phyloP scores from a whole-genome alignment of 1,140 invertebrate genomes.

The Lethocerus indicus region DNA sequence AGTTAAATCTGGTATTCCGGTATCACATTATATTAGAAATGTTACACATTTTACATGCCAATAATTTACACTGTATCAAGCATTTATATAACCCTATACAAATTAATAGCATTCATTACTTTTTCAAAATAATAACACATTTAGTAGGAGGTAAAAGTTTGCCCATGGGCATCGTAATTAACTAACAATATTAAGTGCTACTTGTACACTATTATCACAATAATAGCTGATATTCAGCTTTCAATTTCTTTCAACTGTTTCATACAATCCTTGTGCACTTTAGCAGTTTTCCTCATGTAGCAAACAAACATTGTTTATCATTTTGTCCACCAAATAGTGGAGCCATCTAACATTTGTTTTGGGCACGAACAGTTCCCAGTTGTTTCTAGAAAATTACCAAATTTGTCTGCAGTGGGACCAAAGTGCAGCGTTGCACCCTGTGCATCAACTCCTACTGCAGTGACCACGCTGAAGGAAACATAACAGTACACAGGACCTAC shows the following conservation, averaged over 20 bases:
- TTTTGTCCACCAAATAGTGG: slow-evolving; percentile 65
- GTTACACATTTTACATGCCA: too few relatives aligned
- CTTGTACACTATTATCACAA: background rate
- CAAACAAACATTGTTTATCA: slow-evolving; percentile 2
- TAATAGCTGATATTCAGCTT: background rate
- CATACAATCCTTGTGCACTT: slow-evolving; percentile 4
- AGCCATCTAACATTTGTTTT: slow-evolving; percentile 81
- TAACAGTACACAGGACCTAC: slow-evolving; percentile 10
- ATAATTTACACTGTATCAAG: too few relatives aligned
- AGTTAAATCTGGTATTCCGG: too few relatives aligned
- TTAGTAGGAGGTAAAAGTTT: too few relatives aligned
- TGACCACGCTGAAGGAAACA: slow-evolving; percentile 18
- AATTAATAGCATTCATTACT: too few relatives aligned
- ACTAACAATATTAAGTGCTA: background rate
- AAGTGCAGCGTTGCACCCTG: slow-evolving; percentile 27
- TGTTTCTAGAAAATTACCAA: too few relatives aligned
- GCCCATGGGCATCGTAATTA: too few relatives aligned
- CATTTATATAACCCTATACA: too few relatives aligned
- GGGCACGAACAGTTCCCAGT: slow-evolving; percentile 65
- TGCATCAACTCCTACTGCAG: slow-evolving; percentile 39
- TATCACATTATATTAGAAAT: too few relatives aligned
- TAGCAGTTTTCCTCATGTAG: slow-evolving; percentile 4
- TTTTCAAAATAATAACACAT: too few relatives aligned
- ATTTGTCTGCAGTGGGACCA: slow-evolving; percentile 31
- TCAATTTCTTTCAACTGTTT: slow-evolving; percentile 2